Base-by-base conservation (phyloP, 2,113 vertebrate species). In the Corynorhinus townsendii region DNA sequence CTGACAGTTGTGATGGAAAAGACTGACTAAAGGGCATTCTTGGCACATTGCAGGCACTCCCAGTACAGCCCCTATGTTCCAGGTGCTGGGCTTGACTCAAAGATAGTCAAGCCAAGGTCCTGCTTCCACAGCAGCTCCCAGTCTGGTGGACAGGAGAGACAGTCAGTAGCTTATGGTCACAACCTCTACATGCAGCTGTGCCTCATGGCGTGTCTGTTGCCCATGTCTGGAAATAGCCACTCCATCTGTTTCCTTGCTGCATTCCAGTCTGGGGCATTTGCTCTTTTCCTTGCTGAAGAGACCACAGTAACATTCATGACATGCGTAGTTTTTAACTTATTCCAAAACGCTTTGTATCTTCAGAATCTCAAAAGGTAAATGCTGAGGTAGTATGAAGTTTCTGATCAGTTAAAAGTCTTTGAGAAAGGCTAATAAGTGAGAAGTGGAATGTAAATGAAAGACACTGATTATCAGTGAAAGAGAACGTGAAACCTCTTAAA, bases 181-280 rank as follows among this genome's bases (percentile, higher is more conserved):
- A 38, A 26, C 28, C 17, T 68, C 38, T 47, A 1, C 24, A 66
- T 77, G 76, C 94, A 96, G 88, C 95, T 96, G 94, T 88, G 95
- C 82, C 84, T 86, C 38, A 2, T 77, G 84, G 30, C n/a, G 88
- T 5, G 9, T 72, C 77, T 64, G 33, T 2, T 75, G 73, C 28
- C 71, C 49, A 1, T 73, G 10, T 89, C 92, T 88, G 72, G 69
- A 93, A 96, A 83, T 96, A 97, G 59, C 40, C 17, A 7, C 28
- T 47, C 71, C 93, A 94, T 91, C 95, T 96, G 96, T 92, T 88
- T 54, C n/a, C 8, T 20, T 59, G 89, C 86, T 71, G 4, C 91
- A 83, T 91, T 96, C 83, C 87, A 54, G 15, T 64, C 52, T 38
- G 64, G 54, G 56, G 19, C 64, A 56, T 93, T 90, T 76, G 86